Percentiles rank a stretch among this genome's conserved stretches.
Conservation (phyloP, 2,888 invertebrate genomes). For the Eupithecia exiguata region DNA sequence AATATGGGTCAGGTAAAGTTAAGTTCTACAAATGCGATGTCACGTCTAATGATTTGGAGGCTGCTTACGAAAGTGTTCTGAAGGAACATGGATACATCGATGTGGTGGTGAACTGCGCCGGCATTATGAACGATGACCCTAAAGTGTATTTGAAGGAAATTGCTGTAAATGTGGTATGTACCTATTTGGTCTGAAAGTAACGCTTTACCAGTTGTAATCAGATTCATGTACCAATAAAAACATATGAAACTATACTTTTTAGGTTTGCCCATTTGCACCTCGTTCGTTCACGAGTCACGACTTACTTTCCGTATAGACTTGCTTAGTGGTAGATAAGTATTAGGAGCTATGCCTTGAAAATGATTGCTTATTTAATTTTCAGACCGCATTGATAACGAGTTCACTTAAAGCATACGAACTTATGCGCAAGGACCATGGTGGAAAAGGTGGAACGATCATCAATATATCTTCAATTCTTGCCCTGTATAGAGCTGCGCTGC, state of each 20-base stretch:
- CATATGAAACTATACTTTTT: not conserved
- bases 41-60: conserved; percentile 56
- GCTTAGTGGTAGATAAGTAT: not conserved
- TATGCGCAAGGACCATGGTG: conserved; percentile 70
- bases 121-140: conserved; percentile 68
- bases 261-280: not conserved
- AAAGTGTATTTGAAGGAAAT: conserved; percentile 63
- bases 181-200: not conserved
- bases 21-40: conserved; percentile 65
- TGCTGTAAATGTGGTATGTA: conserved; percentile 70
- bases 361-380: conserved; percentile 36
- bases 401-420: conserved; percentile 68
- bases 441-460: conserved; percentile 70
- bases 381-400: conserved; percentile 69
- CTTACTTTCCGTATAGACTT: not conserved
- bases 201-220: not conserved
- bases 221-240: too few relatives aligned
- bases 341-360: not conserved
- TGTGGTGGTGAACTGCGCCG: conserved; percentile 70
- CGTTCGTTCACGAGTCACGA: not conserved
- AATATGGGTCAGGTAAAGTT: conserved; percentile 52
- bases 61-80: conserved; percentile 52
- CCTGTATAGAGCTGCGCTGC: conserved; percentile 51
- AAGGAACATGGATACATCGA: conserved; percentile 64
- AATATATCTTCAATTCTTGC: conserved; percentile 73